A percentile compares a stretch with the other conserved stretches of the same genome.
phyloP scores from a whole-genome alignment of 2,113 vertebrate genomes.

The Hemicordylus capensis region DNA sequence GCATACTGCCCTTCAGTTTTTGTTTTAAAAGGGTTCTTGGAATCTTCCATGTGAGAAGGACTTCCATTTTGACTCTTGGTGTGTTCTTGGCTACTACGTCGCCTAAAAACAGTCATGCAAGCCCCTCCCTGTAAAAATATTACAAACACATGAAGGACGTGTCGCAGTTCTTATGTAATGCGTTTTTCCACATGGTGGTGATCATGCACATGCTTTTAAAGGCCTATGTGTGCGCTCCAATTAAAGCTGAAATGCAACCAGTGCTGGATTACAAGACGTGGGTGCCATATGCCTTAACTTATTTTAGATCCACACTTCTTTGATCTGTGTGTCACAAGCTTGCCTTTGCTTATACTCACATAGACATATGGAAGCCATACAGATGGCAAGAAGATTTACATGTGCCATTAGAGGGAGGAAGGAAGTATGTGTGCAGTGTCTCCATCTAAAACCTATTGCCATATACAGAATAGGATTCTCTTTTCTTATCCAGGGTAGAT shows the following conservation, averaged over 20 bases:
- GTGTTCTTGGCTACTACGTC: not conserved
- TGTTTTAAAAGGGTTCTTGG: slow-evolving; percentile 1
- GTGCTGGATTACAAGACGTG: not conserved
- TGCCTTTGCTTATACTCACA: not conserved
- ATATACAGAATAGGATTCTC: not conserved
- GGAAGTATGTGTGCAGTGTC: not conserved
- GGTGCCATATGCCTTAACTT: not conserved
- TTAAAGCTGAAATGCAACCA: not conserved
- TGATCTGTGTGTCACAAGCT: not conserved
- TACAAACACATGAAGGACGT: not conserved
- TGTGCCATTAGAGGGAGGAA: not conserved
- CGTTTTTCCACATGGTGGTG: not conserved
- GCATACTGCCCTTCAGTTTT: slow-evolving; percentile 10
- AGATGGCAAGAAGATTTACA: not conserved
- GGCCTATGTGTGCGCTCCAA: not conserved
- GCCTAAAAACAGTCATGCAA: not conserved
- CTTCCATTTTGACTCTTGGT: slow-evolving; percentile 15
- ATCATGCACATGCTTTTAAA: not conserved
- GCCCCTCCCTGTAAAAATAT: not conserved
- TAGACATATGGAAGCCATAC: not conserved
- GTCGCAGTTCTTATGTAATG: not conserved
- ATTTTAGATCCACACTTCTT: not conserved
- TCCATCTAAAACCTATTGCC: not conserved
- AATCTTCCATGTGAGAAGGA: slow-evolving; percentile 25
- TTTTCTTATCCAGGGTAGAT: not conserved